These are phyloP conservation scores for Notospermus geniculatus DNA, from an alignment of 1,140 invertebrate genomes.

Conservation along the genomic window DNA sequence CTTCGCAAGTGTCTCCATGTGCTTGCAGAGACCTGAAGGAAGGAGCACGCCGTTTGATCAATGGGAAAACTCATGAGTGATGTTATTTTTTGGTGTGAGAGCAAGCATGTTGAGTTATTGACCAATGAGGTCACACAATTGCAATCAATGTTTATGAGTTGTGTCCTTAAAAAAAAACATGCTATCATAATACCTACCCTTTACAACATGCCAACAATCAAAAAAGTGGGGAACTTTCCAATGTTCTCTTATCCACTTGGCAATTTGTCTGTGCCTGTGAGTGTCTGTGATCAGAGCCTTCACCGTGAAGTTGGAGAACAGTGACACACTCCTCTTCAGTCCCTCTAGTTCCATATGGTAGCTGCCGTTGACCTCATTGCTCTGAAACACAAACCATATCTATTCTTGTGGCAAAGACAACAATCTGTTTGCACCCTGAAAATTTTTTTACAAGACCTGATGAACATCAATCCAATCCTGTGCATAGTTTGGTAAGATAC, in stretches of 20 bases:
- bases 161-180: no score
- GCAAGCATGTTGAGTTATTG: neutral
- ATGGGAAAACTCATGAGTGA: neutral
- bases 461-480: no score
- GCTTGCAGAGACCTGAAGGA: conserved; percentile 3
- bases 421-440: no score
- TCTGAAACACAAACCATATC: neutral
- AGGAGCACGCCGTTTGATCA: neutral
- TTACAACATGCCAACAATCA: conserved; percentile 8
- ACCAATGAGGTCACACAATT: no score
- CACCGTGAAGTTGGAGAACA: neutral
- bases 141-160: no score
- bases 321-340: neutral
- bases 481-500: no score
- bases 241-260: neutral
- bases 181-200: neutral
- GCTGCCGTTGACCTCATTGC: neutral
- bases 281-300: conserved; percentile 5
- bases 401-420: no score
- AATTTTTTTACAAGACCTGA: no score
- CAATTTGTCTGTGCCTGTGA: neutral
- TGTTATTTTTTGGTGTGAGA: neutral
- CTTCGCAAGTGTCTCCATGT: neutral
- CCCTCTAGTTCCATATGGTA: conserved; percentile 9
- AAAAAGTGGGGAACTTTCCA: conserved; percentile 5